Conservation (phyloP, 2,888 invertebrate genomes). For the Synergus umbraculus region DNA sequence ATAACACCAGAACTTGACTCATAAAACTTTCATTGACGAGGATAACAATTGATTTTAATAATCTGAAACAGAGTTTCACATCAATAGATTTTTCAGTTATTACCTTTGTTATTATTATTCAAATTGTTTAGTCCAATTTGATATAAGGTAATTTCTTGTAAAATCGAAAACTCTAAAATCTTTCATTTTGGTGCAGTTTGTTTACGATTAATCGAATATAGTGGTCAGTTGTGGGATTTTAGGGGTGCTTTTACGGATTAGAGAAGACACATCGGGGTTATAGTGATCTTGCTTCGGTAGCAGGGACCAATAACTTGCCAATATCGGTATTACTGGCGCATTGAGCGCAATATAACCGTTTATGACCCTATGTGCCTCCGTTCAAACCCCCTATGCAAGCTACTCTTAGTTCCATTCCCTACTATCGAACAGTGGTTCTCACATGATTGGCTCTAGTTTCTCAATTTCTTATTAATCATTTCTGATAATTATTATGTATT, state of each 20-base stretch:
- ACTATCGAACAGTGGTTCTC: constrained; percentile 57
- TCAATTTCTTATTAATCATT: neutral
- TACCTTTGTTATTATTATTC: neutral
- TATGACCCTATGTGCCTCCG: constrained; percentile 73
- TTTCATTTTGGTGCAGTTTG: neutral
- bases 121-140: neutral
- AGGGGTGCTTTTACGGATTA: constrained; percentile 68
- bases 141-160: too few relatives aligned
- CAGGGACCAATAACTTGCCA: constrained; percentile 75
- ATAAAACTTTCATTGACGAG: neutral
- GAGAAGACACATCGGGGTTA: constrained; percentile 60
- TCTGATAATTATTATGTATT: too few relatives aligned
- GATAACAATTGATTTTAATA: neutral
- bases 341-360: constrained; percentile 76
- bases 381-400: constrained; percentile 61
- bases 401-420: constrained; percentile 51
- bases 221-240: neutral
- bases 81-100: neutral
- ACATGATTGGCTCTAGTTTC: constrained; percentile 21
- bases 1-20: constrained; percentile 15
- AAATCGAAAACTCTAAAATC: neutral
- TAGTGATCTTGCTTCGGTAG: constrained; percentile 58
- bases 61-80: neutral
- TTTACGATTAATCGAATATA: neutral
- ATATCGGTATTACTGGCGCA: constrained; percentile 75